phyloP scores from a whole-genome alignment of 2,888 invertebrate species.

The Adela reaumurella region DNA sequence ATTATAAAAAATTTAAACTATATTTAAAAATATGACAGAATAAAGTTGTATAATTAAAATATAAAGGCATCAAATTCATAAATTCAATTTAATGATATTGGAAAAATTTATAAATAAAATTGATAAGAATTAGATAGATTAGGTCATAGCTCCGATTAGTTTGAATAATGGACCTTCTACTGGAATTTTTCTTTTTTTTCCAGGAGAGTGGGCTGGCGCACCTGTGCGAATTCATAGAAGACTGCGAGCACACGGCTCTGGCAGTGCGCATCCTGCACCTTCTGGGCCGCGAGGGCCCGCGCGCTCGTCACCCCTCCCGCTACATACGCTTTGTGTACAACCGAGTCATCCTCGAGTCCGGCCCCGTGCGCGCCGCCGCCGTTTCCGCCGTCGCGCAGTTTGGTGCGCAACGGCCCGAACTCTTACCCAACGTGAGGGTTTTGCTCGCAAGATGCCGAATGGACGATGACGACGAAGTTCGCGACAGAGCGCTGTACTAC shows the following conservation, averaged over 20 bases:
- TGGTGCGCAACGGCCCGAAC: slow-evolving; percentile 89
- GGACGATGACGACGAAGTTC: slow-evolving; percentile 97
- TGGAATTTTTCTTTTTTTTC: background rate
- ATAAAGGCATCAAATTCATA: no score
- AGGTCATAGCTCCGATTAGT: no score
- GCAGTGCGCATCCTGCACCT: slow-evolving; percentile 95
- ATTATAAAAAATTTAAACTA: no score
- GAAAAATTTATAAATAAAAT: background rate
- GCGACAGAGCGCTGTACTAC: slow-evolving; percentile 97
- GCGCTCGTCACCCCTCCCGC: slow-evolving; percentile 87
- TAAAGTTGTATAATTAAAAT: no score
- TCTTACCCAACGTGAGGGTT: slow-evolving; percentile 79
- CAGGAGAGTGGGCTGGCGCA: slow-evolving; percentile 89
- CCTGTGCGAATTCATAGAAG: slow-evolving; percentile 98
- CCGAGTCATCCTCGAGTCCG: slow-evolving; percentile 92
- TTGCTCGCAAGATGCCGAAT: slow-evolving; percentile 84
- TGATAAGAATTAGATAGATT: no score
- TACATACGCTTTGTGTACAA: slow-evolving; percentile 85
- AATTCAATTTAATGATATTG: no score
- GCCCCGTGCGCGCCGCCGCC: slow-evolving; percentile 93
- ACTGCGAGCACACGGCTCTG: slow-evolving; percentile 96
- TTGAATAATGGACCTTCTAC: no score
- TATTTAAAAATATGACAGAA: no score
- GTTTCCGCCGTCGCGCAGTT: slow-evolving; percentile 97
- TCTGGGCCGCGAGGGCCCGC: slow-evolving; percentile 94